Base-by-base conservation (phyloP, 2,797 vertebrate species). In the Cynopterus sphinx region DNA sequence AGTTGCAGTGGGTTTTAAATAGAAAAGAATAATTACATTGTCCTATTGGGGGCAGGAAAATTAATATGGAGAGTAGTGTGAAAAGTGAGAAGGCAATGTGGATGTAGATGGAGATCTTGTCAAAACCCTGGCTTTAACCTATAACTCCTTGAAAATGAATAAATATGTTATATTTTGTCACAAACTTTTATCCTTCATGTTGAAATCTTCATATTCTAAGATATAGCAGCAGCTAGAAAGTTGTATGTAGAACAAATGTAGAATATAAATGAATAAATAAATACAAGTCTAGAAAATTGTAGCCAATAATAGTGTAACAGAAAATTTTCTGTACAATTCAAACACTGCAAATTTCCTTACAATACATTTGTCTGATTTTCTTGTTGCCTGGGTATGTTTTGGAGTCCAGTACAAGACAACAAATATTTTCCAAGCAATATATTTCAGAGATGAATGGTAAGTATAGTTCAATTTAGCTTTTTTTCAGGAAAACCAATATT, bases 251-350 rank as follows among this genome's bases (percentile, higher is more conserved):
- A 73, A 57, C 46, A 15, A 75, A 16, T 90, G 75, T 94, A 75
- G 33, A 90, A 95, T 92, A 75, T 73, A 74, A 87, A 36, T 61
- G 24, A 88, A 67, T 93, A 41, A 61, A 39, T 87, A 71, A 67
- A 65, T 61, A 36, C 4, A 57, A 36, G 75, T 55, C 15, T 90
- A 79, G 88, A 87, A 90, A 73, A 61, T n/a, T 91, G 7, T 70
- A 86, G 61, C 49, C 31, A 75, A 8, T 73, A 91, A 70, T 61
- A 86, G 10, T 70, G 4, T 55, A 61, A 49, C 10, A 79, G 74
- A 65, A 55, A 49, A 28, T 83, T 97, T 94, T 86, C 26, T 57
- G 39, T 71, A 6, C 7, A 59, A 12, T 90, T 71, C 51, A 90
- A 41, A 81, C n/a, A 28, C 33, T 96, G 28, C 79, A 36, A 53